A percentile compares a stretch with the other conserved stretches of the same genome.
phyloP scores from a whole-genome alignment of 2,888 invertebrate species.

The Dynastes maya region DNA sequence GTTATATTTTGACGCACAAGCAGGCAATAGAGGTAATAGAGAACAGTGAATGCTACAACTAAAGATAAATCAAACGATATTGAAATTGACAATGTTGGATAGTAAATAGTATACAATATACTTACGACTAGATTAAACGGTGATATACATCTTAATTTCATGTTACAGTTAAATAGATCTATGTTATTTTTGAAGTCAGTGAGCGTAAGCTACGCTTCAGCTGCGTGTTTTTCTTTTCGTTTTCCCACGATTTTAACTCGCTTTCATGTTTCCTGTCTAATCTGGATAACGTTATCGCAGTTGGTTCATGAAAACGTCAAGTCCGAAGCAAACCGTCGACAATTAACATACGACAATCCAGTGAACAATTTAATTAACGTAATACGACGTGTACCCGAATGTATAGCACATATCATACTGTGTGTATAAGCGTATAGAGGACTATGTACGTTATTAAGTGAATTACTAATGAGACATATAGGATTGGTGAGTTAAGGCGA shows the following conservation, averaged over 20 bases:
- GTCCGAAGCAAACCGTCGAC: background rate
- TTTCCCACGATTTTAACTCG: background rate
- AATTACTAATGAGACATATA: background rate
- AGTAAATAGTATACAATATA: too few relatives aligned
- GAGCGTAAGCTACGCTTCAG: background rate
- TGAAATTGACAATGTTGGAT: too few relatives aligned
- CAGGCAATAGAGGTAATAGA: too few relatives aligned
- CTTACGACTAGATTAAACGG: too few relatives aligned
- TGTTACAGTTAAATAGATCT: too few relatives aligned
- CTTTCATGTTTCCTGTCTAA: background rate
- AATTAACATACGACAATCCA: conserved; percentile 1
- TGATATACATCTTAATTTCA: too few relatives aligned
- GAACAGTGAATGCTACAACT: too few relatives aligned
- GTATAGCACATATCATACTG: too few relatives aligned
- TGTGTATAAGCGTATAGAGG: background rate
- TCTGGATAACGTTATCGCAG: background rate
- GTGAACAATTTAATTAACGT: conserved; percentile 12
- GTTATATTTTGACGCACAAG: too few relatives aligned
- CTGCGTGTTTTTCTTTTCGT: background rate
- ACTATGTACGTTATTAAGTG: conserved; percentile 8
- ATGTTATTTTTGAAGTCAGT: too few relatives aligned
- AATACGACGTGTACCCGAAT: background rate
- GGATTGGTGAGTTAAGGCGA: background rate
- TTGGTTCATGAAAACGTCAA: conserved; percentile 1
- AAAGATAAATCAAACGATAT: too few relatives aligned